These are phyloP conservation scores for Calyptomena viridis DNA, from an alignment of 2,113 vertebrate genomes.

Conservation along the genomic window DNA sequence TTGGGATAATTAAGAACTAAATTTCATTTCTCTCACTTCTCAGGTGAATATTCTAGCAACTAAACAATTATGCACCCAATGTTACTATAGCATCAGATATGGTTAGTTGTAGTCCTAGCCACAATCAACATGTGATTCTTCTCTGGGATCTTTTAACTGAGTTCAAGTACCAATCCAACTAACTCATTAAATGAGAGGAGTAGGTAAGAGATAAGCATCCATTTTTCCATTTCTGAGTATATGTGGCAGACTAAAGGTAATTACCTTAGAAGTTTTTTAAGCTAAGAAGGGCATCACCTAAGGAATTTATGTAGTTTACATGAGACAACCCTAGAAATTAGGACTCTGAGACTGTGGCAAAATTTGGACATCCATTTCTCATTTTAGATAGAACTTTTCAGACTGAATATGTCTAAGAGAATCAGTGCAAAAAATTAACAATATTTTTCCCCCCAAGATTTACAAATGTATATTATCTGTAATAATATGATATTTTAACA, in stretches of 20 bases:
- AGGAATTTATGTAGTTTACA: neutral
- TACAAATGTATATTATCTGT: neutral
- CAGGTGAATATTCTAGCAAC: neutral
- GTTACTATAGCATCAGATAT: neutral
- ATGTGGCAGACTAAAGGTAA: neutral
- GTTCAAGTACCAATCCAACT: neutral
- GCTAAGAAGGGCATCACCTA: neutral
- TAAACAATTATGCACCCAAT: neutral
- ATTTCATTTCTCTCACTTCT: neutral
- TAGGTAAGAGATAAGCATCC: neutral
- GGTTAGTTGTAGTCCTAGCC: neutral
- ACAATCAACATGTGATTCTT: neutral
- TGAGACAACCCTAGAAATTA: neutral
- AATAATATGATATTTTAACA: neutral
- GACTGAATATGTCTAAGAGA: neutral
- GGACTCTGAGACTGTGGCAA: neutral
- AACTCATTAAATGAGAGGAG: neutral
- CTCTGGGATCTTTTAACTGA: neutral
- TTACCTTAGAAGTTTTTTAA: neutral
- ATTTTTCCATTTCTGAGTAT: neutral
- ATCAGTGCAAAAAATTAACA: neutral
- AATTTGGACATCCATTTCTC: neutral
- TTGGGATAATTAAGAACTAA: neutral
- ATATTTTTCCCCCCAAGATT: neutral
- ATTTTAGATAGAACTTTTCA: neutral